These are phyloP conservation scores for Zingel zingel DNA, from an alignment of 2,113 vertebrate genomes.

Conservation along the genomic window DNA sequence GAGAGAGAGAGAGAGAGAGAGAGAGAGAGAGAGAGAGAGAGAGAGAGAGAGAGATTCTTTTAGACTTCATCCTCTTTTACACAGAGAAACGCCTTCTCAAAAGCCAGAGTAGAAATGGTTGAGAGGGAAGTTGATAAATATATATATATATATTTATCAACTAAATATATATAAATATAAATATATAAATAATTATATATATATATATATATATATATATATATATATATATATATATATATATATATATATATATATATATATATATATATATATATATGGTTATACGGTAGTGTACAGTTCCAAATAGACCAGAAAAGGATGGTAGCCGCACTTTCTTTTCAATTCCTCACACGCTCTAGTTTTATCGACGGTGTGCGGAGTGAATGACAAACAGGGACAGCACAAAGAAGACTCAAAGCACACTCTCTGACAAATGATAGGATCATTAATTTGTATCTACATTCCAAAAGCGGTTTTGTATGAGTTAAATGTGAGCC, in stretches of 20 bases:
- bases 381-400: not conserved
- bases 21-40: not conserved
- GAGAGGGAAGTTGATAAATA: not conserved
- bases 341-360: not conserved
- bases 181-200: not conserved
- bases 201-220: not conserved
- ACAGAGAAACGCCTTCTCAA: not conserved
- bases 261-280: not conserved
- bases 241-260: not conserved
- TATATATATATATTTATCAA: not conserved
- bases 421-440: too few relatives aligned
- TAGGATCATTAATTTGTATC: not conserved
- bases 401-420: not conserved
- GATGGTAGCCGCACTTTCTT: not conserved
- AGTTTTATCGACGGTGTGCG: not conserved
- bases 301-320: constrained; percentile 15
- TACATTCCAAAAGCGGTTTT: too few relatives aligned
- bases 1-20: not conserved
- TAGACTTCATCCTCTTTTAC: not conserved
- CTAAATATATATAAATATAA: not conserved
- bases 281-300: not conserved
- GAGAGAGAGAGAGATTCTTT: not conserved
- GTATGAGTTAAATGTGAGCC: not conserved
- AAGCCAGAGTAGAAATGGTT: not conserved
- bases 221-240: not conserved